Percentiles rank a stretch among this genome's conserved stretches.
Evolutionary conservation across 2,113 vertebrate genomes (phyloP).

Genomic region (Xiphophorus hellerii): DNA sequence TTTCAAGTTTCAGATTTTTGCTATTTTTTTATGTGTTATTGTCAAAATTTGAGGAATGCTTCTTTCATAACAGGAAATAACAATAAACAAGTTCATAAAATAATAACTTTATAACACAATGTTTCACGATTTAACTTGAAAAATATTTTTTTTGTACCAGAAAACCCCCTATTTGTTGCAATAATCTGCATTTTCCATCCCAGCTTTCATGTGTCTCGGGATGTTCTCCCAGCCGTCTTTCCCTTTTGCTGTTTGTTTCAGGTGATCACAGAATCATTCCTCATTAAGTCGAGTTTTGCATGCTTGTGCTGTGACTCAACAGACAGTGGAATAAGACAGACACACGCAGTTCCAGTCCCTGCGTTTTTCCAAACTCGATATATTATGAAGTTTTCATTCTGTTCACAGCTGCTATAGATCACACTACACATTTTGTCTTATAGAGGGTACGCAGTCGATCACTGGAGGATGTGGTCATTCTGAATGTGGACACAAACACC

Average conservation of each 20-base stretch:
- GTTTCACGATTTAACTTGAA: not conserved
- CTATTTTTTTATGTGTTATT: not conserved
- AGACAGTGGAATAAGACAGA: not conserved
- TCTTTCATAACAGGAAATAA: not conserved
- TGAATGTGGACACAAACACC: conserved; percentile 96
- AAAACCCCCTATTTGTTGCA: not conserved
- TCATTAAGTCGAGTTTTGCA: not conserved
- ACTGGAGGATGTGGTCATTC: conserved; percentile 93
- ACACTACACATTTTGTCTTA: conserved; percentile 15
- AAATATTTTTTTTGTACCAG: not conserved
- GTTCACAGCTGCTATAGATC: not conserved
- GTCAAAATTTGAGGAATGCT: not conserved
- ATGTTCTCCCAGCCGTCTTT: not conserved
- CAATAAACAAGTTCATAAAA: not conserved
- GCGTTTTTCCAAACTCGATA: not conserved
- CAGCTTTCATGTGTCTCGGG: not conserved
- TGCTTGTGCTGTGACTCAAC: not conserved
- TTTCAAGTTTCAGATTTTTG: not conserved
- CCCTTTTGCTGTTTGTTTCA: not conserved
- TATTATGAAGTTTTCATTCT: not conserved
- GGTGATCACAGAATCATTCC: not conserved
- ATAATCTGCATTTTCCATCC: not conserved
- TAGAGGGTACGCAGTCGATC: conserved; percentile 91
- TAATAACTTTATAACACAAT: not conserved
- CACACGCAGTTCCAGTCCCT: not conserved